Conservation (phyloP, 2,797 vertebrate genomes). For the Phalanger gymnotis region DNA sequence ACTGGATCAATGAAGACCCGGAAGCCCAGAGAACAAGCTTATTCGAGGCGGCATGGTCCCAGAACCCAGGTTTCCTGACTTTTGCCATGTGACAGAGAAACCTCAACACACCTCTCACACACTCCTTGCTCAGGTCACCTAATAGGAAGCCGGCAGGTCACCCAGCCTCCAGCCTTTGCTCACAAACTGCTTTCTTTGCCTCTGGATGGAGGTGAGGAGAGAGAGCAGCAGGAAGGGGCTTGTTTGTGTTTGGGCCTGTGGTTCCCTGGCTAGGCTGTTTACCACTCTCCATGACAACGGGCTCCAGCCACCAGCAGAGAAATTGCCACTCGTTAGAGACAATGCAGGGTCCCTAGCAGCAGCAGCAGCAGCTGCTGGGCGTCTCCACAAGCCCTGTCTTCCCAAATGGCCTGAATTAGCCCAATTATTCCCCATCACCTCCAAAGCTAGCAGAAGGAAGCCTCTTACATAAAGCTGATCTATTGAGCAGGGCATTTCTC, state of each 20-base stretch:
- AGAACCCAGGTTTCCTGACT: not conserved
- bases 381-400: constrained; percentile 75
- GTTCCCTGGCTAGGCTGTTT: constrained; percentile 76
- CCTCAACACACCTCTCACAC: not conserved
- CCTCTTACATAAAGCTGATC: constrained; percentile 75
- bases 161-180: constrained; percentile 76
- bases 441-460: constrained; percentile 49
- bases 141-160: constrained; percentile 58
- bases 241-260: constrained; percentile 68
- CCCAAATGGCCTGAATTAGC: constrained; percentile 82
- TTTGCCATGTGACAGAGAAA: not conserved
- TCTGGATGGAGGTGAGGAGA: not conserved
- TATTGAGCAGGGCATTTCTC: constrained; percentile 29
- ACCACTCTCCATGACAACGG: constrained; percentile 80
- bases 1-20: not conserved
- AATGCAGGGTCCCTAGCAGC: constrained; percentile 73
- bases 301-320: constrained; percentile 79
- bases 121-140: not conserved
- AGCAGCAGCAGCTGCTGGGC: constrained; percentile 63
- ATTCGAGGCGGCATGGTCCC: not conserved
- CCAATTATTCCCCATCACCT: constrained; percentile 80
- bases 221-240: not conserved
- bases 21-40: not conserved
- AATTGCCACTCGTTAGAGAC: constrained; percentile 81
- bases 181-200: constrained; percentile 82